Percentiles rank a stretch among this genome's conserved stretches.
Evolutionary conservation across 2,797 vertebrate species (phyloP).

Genomic region (Anisognathus igniventris): DNA sequence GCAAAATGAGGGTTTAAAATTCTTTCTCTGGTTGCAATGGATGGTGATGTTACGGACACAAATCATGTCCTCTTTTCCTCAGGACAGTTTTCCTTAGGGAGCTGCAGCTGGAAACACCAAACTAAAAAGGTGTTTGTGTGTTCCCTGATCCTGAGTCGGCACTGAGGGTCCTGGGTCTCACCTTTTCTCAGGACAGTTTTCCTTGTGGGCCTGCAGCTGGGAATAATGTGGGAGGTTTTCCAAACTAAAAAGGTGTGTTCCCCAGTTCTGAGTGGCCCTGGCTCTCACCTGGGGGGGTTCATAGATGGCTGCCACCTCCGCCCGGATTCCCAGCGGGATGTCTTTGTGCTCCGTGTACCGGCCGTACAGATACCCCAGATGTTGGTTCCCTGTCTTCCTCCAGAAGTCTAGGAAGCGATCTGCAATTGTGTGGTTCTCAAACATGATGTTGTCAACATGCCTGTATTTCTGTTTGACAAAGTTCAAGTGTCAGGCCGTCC

Average conservation of each 20-base stretch:
- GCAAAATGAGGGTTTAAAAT: not conserved
- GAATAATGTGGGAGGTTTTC: not conserved
- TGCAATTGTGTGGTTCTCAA: slow-evolving; percentile 97
- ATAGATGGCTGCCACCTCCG: slow-evolving; percentile 95
- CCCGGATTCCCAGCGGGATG: slow-evolving; percentile 94
- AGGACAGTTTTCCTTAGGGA: fast-evolving
- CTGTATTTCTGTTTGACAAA: slow-evolving; percentile 89
- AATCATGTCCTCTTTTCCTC: not conserved
- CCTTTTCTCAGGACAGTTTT: slow-evolving; percentile 56
- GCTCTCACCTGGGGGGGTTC: slow-evolving; percentile 92
- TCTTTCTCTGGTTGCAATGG: not conserved
- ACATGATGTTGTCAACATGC: slow-evolving; percentile 99
- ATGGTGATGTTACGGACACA: not conserved
- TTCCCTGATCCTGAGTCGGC: fast-evolving
- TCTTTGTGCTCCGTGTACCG: slow-evolving; percentile 96
- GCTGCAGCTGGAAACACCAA: not conserved
- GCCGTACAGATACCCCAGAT: slow-evolving; percentile 92
- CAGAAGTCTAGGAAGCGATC: slow-evolving; percentile 98
- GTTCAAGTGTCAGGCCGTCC: slow-evolving; percentile 25
- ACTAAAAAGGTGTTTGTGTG: fast-evolving
- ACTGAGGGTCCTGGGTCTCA: slow-evolving; percentile 61
- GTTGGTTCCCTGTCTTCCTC: slow-evolving; percentile 96
- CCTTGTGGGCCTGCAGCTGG: not conserved
- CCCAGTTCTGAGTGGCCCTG: fast-evolving
- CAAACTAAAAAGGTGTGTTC: fast-evolving